A percentile compares a stretch with the other conserved stretches of the same genome.
These are phyloP conservation scores for Rhagium mordax DNA, from an alignment of 2,888 invertebrate genomes.

Conservation along the genomic window DNA sequence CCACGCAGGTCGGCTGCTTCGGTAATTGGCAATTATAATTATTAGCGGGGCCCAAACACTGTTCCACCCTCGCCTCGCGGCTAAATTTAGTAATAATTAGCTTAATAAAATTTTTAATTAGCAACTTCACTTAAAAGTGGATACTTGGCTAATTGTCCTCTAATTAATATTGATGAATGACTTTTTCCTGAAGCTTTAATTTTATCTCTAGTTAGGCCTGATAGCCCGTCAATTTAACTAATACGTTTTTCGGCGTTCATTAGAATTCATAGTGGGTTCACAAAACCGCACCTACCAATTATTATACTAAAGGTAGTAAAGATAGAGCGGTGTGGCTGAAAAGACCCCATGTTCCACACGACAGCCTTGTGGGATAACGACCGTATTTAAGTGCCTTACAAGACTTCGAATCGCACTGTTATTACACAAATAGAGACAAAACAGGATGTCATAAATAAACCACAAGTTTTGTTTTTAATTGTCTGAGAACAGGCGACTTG, in stretches of 20 bases:
- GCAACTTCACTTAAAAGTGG: not conserved
- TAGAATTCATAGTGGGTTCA: constrained; percentile 41
- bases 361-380: constrained; percentile 30
- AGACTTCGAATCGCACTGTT: constrained; percentile 25
- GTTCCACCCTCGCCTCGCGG: not conserved
- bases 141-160: not conserved
- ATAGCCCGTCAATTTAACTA: constrained; percentile 41
- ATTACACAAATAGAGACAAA: constrained; percentile 20
- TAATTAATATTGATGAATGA: constrained; percentile 29
- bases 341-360: constrained; percentile 32
- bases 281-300: constrained; percentile 43
- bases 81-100: not conserved
- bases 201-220: constrained; percentile 34
- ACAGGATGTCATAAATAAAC: constrained; percentile 29
- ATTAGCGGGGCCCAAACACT: not conserved
- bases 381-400: constrained; percentile 34
- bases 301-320: constrained; percentile 35
- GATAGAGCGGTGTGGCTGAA: constrained; percentile 21
- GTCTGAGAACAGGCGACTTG: constrained; percentile 16
- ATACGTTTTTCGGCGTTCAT: constrained; percentile 41
- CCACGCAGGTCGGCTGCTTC: too few species aligned
- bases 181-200: constrained; percentile 26
- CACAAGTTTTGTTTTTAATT: constrained; percentile 21
- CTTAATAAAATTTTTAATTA: constrained; percentile 6
- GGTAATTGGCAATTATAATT: not conserved